These are phyloP conservation scores for Chiridota heheva DNA, from an alignment of 35 echinoderm and acorn worm genomes.

Conservation along the genomic window DNA sequence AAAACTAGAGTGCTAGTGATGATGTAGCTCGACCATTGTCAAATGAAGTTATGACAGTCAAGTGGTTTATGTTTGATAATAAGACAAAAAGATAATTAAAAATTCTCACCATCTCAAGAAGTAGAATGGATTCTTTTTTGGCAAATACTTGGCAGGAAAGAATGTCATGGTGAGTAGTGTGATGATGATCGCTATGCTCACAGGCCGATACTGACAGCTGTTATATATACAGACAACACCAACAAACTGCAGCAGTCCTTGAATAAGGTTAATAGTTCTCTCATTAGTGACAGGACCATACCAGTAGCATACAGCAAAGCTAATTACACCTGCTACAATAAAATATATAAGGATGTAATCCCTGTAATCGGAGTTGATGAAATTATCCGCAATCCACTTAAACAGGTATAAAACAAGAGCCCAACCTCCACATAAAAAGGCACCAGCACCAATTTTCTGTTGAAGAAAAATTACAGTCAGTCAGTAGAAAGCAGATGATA, in stretches of 20 bases:
- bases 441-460: slow-evolving; percentile 79
- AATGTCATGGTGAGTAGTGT: slow-evolving; percentile 29
- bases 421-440: slow-evolving; percentile 78
- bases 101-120: no score
- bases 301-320: slow-evolving; percentile 92
- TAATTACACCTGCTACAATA: slow-evolving; percentile 59
- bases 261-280: slow-evolving; percentile 75
- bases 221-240: slow-evolving; percentile 61
- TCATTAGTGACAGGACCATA: slow-evolving; percentile 81
- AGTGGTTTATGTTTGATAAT: no score
- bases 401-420: slow-evolving; percentile 61
- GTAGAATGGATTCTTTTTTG: not conserved
- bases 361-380: slow-evolving; percentile 57
- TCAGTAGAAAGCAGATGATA: no score
- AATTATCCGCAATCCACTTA: slow-evolving; percentile 59
- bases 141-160: slow-evolving; percentile 12
- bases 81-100: no score
- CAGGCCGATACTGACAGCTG: slow-evolving; percentile 56
- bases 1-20: no score
- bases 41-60: no score
- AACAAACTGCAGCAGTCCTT: slow-evolving; percentile 52
- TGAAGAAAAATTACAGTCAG: slow-evolving; percentile 17
- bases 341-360: slow-evolving; percentile 72
- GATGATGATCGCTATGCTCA: slow-evolving; percentile 62
- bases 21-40: no score